These are phyloP conservation scores for Ibidorhyncha struthersii DNA, from an alignment of 2,113 vertebrate genomes.

Conservation along the genomic window DNA sequence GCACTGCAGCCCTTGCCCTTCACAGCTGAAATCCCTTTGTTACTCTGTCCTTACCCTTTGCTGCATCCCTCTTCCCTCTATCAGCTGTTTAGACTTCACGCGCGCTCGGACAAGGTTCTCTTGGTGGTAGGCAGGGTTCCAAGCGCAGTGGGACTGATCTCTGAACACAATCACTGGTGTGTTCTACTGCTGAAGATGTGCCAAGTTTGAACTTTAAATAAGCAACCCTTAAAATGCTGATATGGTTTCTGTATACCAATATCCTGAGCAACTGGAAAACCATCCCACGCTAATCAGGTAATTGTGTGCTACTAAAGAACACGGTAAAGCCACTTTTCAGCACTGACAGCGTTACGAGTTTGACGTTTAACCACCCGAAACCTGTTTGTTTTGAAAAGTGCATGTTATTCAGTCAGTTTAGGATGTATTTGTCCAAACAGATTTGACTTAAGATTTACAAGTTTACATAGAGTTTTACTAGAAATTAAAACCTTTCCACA, in stretches of 20 bases:
- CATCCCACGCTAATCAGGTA: neutral
- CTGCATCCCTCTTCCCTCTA: neutral
- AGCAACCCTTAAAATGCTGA: neutral
- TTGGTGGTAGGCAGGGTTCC: neutral
- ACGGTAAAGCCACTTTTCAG: fast-evolving
- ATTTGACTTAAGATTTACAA: neutral
- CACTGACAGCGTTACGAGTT: neutral
- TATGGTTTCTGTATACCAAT: fast-evolving
- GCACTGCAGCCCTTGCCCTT: neutral
- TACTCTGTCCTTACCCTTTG: neutral
- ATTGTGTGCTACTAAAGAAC: fast-evolving
- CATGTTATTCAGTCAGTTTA: neutral
- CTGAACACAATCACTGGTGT: no score
- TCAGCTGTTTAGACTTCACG: neutral
- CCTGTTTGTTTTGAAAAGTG: neutral
- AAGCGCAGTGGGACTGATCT: neutral
- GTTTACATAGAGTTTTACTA: neutral
- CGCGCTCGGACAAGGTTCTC: fast-evolving
- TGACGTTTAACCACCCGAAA: neutral
- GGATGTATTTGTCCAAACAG: no score
- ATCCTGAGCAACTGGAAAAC: neutral
- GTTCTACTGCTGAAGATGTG: neutral
- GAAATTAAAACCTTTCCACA: neutral
- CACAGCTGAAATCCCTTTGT: neutral
- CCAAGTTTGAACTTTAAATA: neutral